A percentile compares a stretch with the other conserved stretches of the same genome.
Conservation (phyloP, 2,888 invertebrate genomes). For the Adela reaumurella region DNA sequence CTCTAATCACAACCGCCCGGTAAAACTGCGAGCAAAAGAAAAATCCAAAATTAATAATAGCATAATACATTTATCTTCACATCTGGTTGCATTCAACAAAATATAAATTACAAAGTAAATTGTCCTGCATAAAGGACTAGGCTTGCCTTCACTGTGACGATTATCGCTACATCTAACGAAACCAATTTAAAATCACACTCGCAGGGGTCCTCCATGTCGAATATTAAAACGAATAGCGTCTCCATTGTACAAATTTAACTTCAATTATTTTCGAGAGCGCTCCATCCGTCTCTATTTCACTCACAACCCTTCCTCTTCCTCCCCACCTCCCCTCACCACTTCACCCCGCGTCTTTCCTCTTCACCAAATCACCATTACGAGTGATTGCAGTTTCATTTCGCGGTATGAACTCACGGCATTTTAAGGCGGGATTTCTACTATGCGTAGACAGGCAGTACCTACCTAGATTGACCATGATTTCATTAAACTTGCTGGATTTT, state of each 20-base stretch:
- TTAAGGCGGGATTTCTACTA: too few species aligned
- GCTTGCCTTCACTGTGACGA: too few species aligned
- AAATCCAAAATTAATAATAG: too few species aligned
- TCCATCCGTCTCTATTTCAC: conserved; percentile 46
- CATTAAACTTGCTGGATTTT: too few species aligned
- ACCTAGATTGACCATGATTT: too few species aligned
- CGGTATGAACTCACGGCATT: background rate
- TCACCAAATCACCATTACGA: conserved; percentile 48
- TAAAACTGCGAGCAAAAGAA: too few species aligned
- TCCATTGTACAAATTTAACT: conserved; percentile 45
- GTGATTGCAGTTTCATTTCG: conserved; percentile 40
- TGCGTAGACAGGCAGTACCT: too few species aligned
- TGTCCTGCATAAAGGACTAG: too few species aligned
- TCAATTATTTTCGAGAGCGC: conserved; percentile 53
- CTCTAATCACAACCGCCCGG: too few species aligned
- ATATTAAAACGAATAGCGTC: background rate
- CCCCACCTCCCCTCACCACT: conserved; percentile 26
- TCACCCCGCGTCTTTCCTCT: conserved; percentile 46
- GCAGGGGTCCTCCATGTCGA: background rate
- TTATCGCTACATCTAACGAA: background rate
- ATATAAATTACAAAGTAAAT: too few species aligned
- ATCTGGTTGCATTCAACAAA: too few species aligned
- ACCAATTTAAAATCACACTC: background rate
- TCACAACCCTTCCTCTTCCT: conserved; percentile 33
- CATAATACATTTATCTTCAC: too few species aligned